A percentile compares a stretch with the other conserved stretches of the same genome.
Evolutionary conservation across 2,888 invertebrate species (phyloP).

Genomic region (Metopia argyrocephala): DNA sequence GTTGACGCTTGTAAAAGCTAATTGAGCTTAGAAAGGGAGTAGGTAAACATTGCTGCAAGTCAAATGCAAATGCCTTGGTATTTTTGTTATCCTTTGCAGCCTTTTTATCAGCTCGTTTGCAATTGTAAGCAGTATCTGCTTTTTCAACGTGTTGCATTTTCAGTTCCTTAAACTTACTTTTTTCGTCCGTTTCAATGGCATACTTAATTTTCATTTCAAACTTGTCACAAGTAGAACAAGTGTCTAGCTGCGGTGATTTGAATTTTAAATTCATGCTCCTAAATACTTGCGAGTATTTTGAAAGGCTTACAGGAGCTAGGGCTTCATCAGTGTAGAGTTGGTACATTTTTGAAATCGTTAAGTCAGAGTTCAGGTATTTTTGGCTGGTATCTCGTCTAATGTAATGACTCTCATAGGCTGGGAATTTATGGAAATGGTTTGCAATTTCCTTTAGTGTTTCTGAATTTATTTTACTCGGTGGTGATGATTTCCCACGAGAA

Average conservation of each 20-base stretch:
- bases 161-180: conserved; percentile 31
- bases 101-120: conserved; percentile 52
- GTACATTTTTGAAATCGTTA: conserved; percentile 51
- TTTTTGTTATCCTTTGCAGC: conserved; percentile 43
- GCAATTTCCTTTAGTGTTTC: conserved; percentile 24
- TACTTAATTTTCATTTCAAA: conserved; percentile 47
- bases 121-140: conserved; percentile 48
- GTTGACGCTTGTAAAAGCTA: conserved; percentile 40
- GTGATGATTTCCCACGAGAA: no score
- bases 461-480: no score
- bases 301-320: conserved; percentile 41
- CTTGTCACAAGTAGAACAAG: conserved; percentile 34
- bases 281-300: conserved; percentile 56
- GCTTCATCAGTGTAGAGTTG: conserved; percentile 33
- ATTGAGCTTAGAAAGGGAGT: conserved; percentile 40
- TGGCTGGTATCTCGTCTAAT: conserved; percentile 36
- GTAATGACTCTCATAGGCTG: conserved; percentile 47
- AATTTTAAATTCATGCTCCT: conserved; percentile 57
- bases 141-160: conserved; percentile 38
- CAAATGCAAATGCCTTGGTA: conserved; percentile 50
- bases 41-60: conserved; percentile 50
- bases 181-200: conserved; percentile 25
- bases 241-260: conserved; percentile 30
- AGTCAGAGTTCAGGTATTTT: conserved; percentile 32
- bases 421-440: conserved; percentile 40